Evolutionary conservation across 2,113 vertebrate genomes (phyloP), one percentile per base, ranked within the genome.

Genomic region (Pelodiscus sinensis): DNA sequence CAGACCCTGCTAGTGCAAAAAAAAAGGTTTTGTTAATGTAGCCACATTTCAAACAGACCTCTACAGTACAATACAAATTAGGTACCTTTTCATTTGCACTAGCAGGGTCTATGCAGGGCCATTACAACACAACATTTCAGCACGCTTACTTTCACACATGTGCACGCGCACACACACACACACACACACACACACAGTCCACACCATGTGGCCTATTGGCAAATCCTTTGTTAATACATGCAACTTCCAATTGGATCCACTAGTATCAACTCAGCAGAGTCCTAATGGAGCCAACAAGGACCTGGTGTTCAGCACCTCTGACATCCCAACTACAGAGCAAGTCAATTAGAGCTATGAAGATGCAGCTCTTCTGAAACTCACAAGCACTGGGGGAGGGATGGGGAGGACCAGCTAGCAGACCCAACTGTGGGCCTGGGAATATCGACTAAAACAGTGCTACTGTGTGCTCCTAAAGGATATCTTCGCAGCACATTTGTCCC

Each of bases 211-310:
- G 44, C 44, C 44, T 44, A 6, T 44, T 44, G 44, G 44, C 5
- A 44, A 44, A 44, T 44, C 44, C 44, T 44, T 44, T 44, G 44
- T 44, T 44, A 44, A 44, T 6, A 44, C 44, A 5, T 44, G 44
- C 29, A 38, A 11, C 68, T 35, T 22, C 18, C 18, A 18, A 73
- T 11, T 12, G n/a, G 31, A 22, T 73, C 5, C 10, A 75, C 9
- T 44, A 38, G 71, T 44, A 22, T 29, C 0, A 4, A 88, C 62
- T 8, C 62, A 0, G 82, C 62, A 4, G 31, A 25, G 75, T 6
- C 85, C 79, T 58, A 35, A 75, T n/a, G 50, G 71, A 92, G 57
- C 62, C 82, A 90, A 80, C 38, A 82, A 8, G 78, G 58, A 54
- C 15, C 58, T 29, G 13, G 85, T 52, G 19, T 87, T 85, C 79